Evolutionary conservation across 2,113 vertebrate species (phyloP), one percentile per base, ranked within the genome.

Genomic region (Ptychochromis oligacanthus): DNA sequence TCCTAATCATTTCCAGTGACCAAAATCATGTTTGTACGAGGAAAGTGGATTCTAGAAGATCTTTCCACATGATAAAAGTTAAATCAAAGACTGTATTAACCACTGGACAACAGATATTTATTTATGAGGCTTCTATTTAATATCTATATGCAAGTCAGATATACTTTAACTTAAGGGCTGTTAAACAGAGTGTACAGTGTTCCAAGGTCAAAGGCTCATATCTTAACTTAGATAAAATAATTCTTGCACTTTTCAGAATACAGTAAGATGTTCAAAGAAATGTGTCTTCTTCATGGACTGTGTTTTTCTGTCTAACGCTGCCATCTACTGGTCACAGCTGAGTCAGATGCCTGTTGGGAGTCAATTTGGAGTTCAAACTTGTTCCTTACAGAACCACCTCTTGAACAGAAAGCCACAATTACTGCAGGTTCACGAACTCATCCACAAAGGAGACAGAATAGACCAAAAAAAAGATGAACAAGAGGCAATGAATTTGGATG

Each of bases 301-400:
- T 13, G 18, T 61, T 18, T 38, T 62, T 8, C 34, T 64, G 34
- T 64, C 0, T 64, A 0, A 8, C 18, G 60, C 34, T 64, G 60
- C 3, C 3, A 64, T 3, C 6, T 64, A 34, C 38, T 38, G 0
- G 20, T 38, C 60, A 62, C 20, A 6, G 36, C 36, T 36, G 28
- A 31, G 28, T 31, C 28, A 31, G 28, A 20, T 1, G 34, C 28
- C 28, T 34, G 28, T 34, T 34, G 59, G 59, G 20, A 34, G 28
- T 31, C 28, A 31, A 31, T 31, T 31, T 36, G 36, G 36, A 36
- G 28, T 62, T 18, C 28, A 31, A 36, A 61, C 59, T 36, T 36
- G 0, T 38, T 38, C 60, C 10, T 36, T 61, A 0, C 59, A 61
- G 59, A 61, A n/a, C 0, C 0, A n/a, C 3, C 2, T n/a, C 28